Percentiles rank a stretch among this genome's conserved stretches.
These are phyloP conservation scores for Megathymus violae DNA, from an alignment of 1,140 invertebrate genomes.

Conservation along the genomic window DNA sequence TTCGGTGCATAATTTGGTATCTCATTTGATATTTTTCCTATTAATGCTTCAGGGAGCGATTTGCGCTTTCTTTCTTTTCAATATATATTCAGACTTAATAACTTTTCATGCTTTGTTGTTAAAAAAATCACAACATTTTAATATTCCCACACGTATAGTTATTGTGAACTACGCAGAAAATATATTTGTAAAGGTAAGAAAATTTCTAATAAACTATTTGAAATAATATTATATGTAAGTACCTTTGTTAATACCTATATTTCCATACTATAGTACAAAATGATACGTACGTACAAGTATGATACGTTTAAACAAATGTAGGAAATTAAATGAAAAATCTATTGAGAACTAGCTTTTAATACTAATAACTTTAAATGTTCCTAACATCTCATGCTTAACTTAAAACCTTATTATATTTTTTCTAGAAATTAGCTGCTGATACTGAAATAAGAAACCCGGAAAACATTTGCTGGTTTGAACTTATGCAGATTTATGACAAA, in stretches of 20 bases:
- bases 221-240: no score
- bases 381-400: no score
- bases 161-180: conserved; percentile 37
- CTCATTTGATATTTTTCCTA: conserved; percentile 47
- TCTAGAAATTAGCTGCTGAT: conserved; percentile 48
- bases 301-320: no score
- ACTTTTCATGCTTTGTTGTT: conserved; percentile 50
- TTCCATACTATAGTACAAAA: no score
- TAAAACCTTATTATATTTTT: no score
- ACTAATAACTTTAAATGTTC: no score
- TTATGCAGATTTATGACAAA: conserved; percentile 74
- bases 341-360: no score
- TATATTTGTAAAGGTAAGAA: conserved; percentile 50
- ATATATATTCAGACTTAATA: conserved; percentile 53
- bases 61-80: conserved; percentile 46
- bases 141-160: conserved; percentile 34
- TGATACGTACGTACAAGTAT: no score
- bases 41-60: conserved; percentile 58
- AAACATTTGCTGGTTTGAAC: conserved; percentile 61
- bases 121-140: conserved; percentile 42
- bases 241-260: no score
- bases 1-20: conserved; percentile 42
- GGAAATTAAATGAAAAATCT: no score
- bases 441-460: conserved; percentile 25
- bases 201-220: no score